phyloP scores from a whole-genome alignment of 2,113 vertebrate genomes.

The Nannobrachium achirus region DNA sequence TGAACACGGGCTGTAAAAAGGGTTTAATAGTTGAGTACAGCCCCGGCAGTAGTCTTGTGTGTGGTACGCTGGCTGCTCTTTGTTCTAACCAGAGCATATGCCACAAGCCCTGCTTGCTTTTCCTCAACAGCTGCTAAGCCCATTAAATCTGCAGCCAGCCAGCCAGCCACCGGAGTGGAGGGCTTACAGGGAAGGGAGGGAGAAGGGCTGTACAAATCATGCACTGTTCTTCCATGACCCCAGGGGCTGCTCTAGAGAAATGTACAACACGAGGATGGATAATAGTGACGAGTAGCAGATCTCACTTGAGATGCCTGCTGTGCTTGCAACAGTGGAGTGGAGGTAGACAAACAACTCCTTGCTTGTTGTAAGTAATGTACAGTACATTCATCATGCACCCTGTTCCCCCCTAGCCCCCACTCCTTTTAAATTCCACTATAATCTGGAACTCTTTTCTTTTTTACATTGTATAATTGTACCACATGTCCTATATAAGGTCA shows the following conservation, averaged over 20 bases:
- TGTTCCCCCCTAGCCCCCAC: too few relatives aligned
- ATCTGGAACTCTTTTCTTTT: too few relatives aligned
- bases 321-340: constrained; percentile 1
- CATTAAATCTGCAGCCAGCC: constrained; percentile 76
- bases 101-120: constrained; percentile 72
- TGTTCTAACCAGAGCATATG: constrained; percentile 76
- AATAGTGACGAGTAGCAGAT: constrained; percentile 35
- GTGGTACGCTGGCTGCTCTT: constrained; percentile 61
- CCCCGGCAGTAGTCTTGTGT: constrained; percentile 44
- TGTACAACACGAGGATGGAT: constrained; percentile 53
- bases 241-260: constrained; percentile 50
- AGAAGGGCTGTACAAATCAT: constrained; percentile 44
- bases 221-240: constrained; percentile 58
- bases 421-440: too few relatives aligned
- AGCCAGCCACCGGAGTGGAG: constrained; percentile 62
- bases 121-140: constrained; percentile 78
- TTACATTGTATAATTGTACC: constrained; percentile 1
- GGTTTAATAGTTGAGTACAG: constrained; percentile 44
- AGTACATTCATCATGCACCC: too few relatives aligned
- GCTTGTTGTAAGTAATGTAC: not conserved
- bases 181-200: constrained; percentile 44
- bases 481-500: not conserved
- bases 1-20: constrained; percentile 54
- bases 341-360: not conserved
- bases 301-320: constrained; percentile 15